phyloP scores from a whole-genome alignment of 23 tunicate genomes.

The Trididemnum clinides region DNA sequence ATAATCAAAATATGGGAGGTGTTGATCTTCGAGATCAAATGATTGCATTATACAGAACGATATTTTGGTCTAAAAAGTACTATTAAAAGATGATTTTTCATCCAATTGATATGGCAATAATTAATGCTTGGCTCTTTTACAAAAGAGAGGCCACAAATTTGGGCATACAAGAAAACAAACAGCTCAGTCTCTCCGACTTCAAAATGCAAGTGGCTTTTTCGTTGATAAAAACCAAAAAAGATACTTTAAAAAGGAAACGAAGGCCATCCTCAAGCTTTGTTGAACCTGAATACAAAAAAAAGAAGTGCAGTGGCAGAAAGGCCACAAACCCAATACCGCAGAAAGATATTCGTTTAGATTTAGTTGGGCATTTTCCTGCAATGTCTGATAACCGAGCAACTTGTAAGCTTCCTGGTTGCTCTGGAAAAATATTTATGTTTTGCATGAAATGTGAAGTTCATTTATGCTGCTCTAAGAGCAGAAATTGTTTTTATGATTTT shows the following conservation, averaged over 20 bases:
- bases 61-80: neutral
- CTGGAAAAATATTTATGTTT: neutral
- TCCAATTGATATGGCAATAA: conserved; percentile 11
- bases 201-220: neutral
- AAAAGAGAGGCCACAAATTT: neutral
- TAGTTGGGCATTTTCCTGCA: neutral
- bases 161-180: neutral
- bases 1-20: conserved; percentile 11
- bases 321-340: neutral
- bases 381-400: neutral
- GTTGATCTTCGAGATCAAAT: conserved; percentile 9
- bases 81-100: neutral
- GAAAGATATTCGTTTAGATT: neutral
- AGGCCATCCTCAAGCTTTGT: neutral
- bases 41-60: conserved; percentile 3
- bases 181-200: neutral
- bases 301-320: neutral
- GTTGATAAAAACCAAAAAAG: neutral
- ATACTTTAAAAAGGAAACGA: neutral
- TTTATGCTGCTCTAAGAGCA: neutral
- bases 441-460: conserved; percentile 31
- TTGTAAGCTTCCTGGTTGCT: conserved; percentile 18
- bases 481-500: conserved; percentile 8
- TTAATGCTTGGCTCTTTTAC: conserved; percentile 17
- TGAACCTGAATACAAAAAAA: neutral